These are phyloP conservation scores for Sipha flava DNA, from an alignment of 1,140 invertebrate genomes.

Conservation along the genomic window DNA sequence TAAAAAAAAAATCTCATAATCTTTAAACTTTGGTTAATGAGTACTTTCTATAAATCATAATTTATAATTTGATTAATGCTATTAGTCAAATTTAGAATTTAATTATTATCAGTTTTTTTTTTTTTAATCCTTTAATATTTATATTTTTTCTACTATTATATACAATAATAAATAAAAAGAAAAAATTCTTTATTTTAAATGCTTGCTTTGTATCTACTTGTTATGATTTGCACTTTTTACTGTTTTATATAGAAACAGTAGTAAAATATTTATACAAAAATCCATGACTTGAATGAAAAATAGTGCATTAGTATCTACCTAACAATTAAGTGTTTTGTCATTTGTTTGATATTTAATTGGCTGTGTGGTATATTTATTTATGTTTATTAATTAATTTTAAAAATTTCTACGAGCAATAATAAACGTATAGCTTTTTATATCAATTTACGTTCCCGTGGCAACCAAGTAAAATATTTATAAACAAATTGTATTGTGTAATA, in stretches of 20 bases:
- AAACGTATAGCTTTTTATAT: constrained; percentile 31
- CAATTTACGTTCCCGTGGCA: constrained; percentile 30
- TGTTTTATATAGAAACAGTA: background rate
- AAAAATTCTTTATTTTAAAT: background rate
- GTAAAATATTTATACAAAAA: constrained; percentile 17
- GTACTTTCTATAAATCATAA: background rate
- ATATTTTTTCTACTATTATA: constrained; percentile 16
- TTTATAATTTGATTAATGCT: background rate
- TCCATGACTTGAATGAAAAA: constrained; percentile 12
- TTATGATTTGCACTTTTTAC: constrained; percentile 27
- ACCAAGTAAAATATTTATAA: constrained; percentile 1
- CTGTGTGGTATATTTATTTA: constrained; percentile 30
- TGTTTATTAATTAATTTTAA: constrained; percentile 6
- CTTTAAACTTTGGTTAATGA: background rate
- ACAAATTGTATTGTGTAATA: constrained; percentile 26
- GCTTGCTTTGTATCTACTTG: constrained; percentile 21
- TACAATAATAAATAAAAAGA: background rate
- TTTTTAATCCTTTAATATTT: background rate
- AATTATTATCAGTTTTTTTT: background rate
- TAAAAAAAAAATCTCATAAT: background rate
- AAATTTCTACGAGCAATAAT: constrained; percentile 8
- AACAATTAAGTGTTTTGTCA: constrained; percentile 27
- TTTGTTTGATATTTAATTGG: constrained; percentile 30
- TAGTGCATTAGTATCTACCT: constrained; percentile 16
- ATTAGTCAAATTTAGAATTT: background rate